Conservation (phyloP, 2,888 invertebrate species). For the Cheiracanthium punctorium region DNA sequence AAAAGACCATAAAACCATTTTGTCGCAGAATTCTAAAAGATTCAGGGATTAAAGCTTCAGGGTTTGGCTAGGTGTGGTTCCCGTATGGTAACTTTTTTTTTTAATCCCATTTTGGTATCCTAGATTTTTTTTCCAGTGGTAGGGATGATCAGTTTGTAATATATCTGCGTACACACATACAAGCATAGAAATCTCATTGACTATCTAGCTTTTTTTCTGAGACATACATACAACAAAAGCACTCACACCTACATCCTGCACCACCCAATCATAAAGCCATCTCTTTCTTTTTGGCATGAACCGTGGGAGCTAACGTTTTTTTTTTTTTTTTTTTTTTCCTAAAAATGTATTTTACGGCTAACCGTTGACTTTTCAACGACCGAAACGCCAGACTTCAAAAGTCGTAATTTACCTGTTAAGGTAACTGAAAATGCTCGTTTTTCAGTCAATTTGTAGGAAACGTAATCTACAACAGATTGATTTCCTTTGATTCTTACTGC, state of each 20-base stretch:
- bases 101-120: slow-evolving; percentile 29
- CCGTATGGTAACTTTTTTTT: slow-evolving; percentile 63
- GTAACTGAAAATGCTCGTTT: no score
- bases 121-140: slow-evolving; percentile 28
- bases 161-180: slow-evolving; percentile 45
- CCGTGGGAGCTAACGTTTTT: slow-evolving; percentile 50
- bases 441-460: no score
- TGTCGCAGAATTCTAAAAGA: slow-evolving; percentile 62
- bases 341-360: no score
- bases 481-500: no score
- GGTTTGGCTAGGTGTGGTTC: slow-evolving; percentile 49
- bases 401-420: no score
- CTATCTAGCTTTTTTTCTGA: slow-evolving; percentile 21
- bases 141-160: slow-evolving; percentile 43
- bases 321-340: no score
- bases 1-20: slow-evolving; percentile 66
- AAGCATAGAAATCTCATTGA: slow-evolving; percentile 58
- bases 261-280: slow-evolving; percentile 58
- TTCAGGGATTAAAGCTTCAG: slow-evolving; percentile 47
- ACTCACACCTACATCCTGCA: slow-evolving; percentile 61
- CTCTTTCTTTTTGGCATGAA: slow-evolving; percentile 31
- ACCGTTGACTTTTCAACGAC: no score
- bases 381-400: no score
- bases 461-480: no score
- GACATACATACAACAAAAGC: slow-evolving; percentile 54